Evolutionary conservation across 2,888 invertebrate genomes (phyloP).

Genomic region (Podabrus alpinus): DNA sequence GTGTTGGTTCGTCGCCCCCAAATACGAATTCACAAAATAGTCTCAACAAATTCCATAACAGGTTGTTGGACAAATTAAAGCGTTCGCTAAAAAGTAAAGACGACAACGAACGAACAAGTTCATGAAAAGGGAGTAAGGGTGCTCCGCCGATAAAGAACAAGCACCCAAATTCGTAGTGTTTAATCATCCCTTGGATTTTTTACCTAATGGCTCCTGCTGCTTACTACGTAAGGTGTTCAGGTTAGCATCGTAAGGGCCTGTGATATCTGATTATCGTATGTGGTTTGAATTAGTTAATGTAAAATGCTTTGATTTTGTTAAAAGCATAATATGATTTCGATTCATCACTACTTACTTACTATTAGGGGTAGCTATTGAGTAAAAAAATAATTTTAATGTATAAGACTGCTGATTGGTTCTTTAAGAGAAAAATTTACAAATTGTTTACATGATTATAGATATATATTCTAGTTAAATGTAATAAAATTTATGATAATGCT

Average conservation of each 20-base stretch:
- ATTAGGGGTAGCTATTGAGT: not conserved
- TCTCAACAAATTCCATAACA: conserved; percentile 78
- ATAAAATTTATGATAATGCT: not conserved
- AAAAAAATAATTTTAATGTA: not conserved
- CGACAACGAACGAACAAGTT: conserved; percentile 29
- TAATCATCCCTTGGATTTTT: conserved; percentile 5
- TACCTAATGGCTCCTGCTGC: conserved; percentile 11
- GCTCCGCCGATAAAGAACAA: conserved; percentile 7
- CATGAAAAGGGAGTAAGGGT: conserved; percentile 27
- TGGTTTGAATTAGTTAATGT: conserved; percentile 30
- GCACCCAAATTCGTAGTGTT: conserved; percentile 19
- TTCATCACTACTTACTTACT: not conserved
- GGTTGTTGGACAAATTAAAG: conserved; percentile 79
- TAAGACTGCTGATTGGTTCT: conserved; percentile 3
- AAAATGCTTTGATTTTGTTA: conserved; percentile 15
- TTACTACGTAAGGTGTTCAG: conserved; percentile 36
- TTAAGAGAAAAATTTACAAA: not conserved
- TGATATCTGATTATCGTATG: conserved; percentile 35
- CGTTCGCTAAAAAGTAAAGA: conserved; percentile 67
- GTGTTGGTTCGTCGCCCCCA: conserved; percentile 69
- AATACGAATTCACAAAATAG: conserved; percentile 63
- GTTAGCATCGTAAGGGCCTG: conserved; percentile 36
- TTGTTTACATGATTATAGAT: not conserved
- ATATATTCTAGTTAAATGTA: not conserved
- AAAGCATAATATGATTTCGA: not conserved